phyloP scores from a whole-genome alignment of 2,113 vertebrate genomes.

The Onychorhynchus coronatus region DNA sequence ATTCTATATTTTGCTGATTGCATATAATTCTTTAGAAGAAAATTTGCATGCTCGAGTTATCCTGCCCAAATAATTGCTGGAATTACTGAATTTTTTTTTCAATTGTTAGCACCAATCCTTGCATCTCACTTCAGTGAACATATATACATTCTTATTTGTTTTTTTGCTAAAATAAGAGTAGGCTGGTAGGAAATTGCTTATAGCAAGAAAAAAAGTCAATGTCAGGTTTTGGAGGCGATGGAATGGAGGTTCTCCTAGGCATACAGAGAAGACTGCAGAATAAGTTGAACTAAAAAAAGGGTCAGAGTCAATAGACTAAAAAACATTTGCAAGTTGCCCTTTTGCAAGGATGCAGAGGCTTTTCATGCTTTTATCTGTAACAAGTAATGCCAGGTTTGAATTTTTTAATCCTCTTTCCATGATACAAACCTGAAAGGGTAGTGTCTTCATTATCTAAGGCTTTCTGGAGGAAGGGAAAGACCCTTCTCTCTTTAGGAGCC shows the following conservation, averaged over 20 bases:
- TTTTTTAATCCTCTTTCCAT: neutral
- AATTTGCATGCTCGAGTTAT: neutral
- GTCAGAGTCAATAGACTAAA: neutral
- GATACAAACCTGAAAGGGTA: neutral
- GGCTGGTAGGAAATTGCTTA: neutral
- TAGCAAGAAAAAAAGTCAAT: neutral
- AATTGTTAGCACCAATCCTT: neutral
- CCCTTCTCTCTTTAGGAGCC: rapidly evolving
- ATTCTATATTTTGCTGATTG: neutral
- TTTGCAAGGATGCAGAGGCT: neutral
- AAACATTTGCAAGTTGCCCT: neutral
- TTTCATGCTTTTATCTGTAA: neutral
- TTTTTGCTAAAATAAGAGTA: neutral
- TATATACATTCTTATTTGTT: neutral
- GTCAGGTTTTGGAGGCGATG: neutral
- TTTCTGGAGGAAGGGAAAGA: neutral
- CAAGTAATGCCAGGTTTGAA: neutral
- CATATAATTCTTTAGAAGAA: slow-evolving; percentile 16
- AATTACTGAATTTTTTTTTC: neutral
- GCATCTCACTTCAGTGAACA: neutral
- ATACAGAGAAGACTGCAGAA: neutral
- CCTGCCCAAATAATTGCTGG: neutral
- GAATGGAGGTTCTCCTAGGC: neutral
- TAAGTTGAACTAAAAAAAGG: neutral
- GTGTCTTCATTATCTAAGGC: neutral